Percentiles rank a stretch among this genome's conserved stretches.
These are phyloP conservation scores for Atractosteus spatula DNA, from an alignment of 2,113 vertebrate genomes.

Conservation along the genomic window DNA sequence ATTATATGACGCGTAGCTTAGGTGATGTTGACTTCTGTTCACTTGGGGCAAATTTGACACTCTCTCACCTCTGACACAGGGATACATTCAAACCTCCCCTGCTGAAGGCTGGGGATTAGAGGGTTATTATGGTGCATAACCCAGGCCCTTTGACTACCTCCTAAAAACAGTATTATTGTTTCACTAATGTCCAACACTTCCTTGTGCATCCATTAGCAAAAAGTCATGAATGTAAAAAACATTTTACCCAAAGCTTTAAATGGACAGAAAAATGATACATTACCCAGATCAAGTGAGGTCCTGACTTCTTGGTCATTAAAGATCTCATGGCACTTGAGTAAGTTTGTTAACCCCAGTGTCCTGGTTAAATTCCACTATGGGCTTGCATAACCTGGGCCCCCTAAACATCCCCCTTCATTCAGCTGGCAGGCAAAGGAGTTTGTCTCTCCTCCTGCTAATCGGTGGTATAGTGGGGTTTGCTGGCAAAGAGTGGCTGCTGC, in stretches of 20 bases:
- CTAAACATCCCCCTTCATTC: no score
- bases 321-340: no score
- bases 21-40: conserved; percentile 64
- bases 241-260: conserved; percentile 32
- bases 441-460: no score
- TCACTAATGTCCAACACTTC: conserved; percentile 62
- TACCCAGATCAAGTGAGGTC: conserved; percentile 24
- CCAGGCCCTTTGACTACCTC: conserved; percentile 50
- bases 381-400: no score
- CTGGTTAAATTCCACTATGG: no score
- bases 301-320: no score
- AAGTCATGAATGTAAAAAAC: conserved; percentile 42
- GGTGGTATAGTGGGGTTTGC: no score
- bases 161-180: conserved; percentile 61
- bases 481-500: no score
- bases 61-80: conserved; percentile 44
- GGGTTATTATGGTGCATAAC: conserved; percentile 43
- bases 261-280: conserved; percentile 48
- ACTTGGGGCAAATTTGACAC: conserved; percentile 59
- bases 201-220: conserved; percentile 56
- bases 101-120: conserved; percentile 48
- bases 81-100: conserved; percentile 53
- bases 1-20: conserved; percentile 61
- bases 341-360: no score
- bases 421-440: no score